These are phyloP conservation scores for Tuta absoluta DNA, from an alignment of 2,888 invertebrate species.

Conservation along the genomic window DNA sequence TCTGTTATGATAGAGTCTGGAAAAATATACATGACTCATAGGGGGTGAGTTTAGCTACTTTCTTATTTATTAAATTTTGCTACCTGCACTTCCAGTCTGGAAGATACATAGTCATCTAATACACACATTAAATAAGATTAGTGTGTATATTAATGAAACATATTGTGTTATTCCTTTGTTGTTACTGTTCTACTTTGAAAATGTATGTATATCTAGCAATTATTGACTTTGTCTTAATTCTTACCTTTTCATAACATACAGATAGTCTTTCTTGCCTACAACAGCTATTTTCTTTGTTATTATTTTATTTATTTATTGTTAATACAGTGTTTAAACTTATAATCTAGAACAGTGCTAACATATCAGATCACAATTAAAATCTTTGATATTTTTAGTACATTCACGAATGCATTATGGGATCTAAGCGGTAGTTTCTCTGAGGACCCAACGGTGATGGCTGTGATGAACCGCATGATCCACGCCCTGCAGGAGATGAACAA, in stretches of 20 bases:
- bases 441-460: conserved; percentile 90
- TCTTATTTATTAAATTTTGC: conserved; percentile 38
- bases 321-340: no score
- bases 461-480: conserved; percentile 83
- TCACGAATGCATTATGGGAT: conserved; percentile 94
- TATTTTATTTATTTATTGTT: no score
- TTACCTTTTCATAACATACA: no score
- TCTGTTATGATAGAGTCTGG: conserved; percentile 95
- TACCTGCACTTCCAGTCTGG: neutral
- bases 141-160: neutral
- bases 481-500: conserved; percentile 96
- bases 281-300: no score
- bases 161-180: conserved; percentile 2
- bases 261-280: no score
- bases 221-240: neutral
- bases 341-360: no score
- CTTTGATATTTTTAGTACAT: conserved; percentile 77
- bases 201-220: neutral
- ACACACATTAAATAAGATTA: neutral
- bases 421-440: conserved; percentile 93
- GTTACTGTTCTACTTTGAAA: neutral
- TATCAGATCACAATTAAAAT: neutral
- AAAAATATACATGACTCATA: conserved; percentile 94
- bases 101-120: neutral
- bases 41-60: conserved; percentile 85